phyloP scores from a whole-genome alignment of 2,888 invertebrate species.

The Sarcophaga rosellei region DNA sequence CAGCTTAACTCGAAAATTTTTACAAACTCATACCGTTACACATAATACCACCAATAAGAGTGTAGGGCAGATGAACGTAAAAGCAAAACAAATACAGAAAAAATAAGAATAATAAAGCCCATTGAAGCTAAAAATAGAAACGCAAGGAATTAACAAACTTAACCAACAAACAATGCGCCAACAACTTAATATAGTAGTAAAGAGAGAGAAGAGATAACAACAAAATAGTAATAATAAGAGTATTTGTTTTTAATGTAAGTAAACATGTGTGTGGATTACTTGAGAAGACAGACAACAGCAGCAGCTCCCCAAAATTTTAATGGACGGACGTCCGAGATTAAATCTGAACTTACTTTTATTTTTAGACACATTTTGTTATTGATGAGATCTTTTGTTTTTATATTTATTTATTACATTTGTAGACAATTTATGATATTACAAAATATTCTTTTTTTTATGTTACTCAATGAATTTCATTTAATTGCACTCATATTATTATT shows the following conservation, averaged over 20 bases:
- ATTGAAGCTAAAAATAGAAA: slow-evolving; percentile 53
- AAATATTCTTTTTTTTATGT: no score
- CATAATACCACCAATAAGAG: not conserved
- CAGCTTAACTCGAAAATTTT: no score
- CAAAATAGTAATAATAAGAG: slow-evolving; percentile 10
- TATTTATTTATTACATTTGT: slow-evolving; percentile 25
- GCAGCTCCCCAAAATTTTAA: not conserved
- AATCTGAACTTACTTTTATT: slow-evolving; percentile 32
- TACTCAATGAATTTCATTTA: slow-evolving; percentile 4
- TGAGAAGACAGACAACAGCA: not conserved
- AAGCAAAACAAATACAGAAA: slow-evolving; percentile 32
- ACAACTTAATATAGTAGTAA: slow-evolving; percentile 10
- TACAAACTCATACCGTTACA: not conserved
- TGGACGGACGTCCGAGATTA: not conserved
- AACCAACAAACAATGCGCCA: slow-evolving; percentile 41
- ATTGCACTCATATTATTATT: slow-evolving; percentile 35
- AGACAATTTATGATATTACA: not conserved
- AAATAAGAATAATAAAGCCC: slow-evolving; percentile 19
- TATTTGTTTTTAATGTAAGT: slow-evolving; percentile 8
- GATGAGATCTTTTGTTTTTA: slow-evolving; percentile 20
- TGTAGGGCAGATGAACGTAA: slow-evolving; percentile 4
- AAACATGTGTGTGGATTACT: slow-evolving; percentile 3
- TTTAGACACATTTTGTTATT: slow-evolving; percentile 37
- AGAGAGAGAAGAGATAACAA: not conserved
- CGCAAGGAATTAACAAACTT: slow-evolving; percentile 15